A percentile compares a stretch with the other conserved stretches of the same genome.
Evolutionary conservation across 2,113 vertebrate genomes (phyloP).

Genomic region (Corynorhinus townsendii): DNA sequence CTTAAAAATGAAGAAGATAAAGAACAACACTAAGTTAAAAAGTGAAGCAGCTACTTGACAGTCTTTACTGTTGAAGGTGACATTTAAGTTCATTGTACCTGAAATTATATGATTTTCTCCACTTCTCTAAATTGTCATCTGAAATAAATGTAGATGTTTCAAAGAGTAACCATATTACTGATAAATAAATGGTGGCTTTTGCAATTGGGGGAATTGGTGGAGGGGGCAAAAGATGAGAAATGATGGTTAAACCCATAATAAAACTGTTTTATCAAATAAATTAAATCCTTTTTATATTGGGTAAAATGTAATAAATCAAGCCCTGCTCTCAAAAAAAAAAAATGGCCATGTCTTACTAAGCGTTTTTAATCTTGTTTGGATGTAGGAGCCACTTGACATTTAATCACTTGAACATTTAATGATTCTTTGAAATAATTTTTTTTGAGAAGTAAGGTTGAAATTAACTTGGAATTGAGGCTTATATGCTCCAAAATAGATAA

Average conservation of each 20-base stretch:
- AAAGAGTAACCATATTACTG: neutral
- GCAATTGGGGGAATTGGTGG: neutral
- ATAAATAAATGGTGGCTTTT: conserved; percentile 12
- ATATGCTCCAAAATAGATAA: neutral
- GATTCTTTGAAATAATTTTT: conserved; percentile 10
- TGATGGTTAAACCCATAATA: neutral
- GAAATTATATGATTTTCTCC: neutral
- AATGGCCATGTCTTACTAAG: neutral
- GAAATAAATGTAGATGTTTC: neutral
- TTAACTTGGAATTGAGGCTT: neutral
- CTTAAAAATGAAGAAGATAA: neutral
- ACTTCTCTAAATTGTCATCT: neutral
- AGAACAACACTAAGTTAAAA: neutral
- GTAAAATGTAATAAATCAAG: neutral
- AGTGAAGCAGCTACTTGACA: neutral
- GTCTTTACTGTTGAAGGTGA: neutral
- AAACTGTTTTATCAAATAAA: neutral
- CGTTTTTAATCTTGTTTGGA: neutral
- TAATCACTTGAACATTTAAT: neutral
- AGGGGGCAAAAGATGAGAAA: neutral
- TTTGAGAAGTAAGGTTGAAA: neutral
- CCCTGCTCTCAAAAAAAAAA: neutral
- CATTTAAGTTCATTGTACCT: neutral
- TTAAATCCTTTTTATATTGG: neutral
- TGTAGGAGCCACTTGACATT: neutral